phyloP scores from a whole-genome alignment of 2,113 vertebrate species.

The Rhynchopsitta pachyrhyncha region DNA sequence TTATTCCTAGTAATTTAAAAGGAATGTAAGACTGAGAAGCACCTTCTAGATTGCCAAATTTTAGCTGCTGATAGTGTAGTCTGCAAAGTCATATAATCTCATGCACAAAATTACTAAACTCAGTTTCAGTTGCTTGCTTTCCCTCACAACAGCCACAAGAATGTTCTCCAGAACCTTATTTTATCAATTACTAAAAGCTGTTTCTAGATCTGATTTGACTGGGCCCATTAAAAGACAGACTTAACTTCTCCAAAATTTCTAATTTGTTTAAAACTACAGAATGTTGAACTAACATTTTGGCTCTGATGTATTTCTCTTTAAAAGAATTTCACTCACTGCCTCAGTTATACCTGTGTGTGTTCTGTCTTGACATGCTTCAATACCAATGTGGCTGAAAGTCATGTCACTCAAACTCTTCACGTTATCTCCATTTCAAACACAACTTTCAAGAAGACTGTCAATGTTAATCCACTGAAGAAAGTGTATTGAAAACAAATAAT shows the following conservation, averaged over 20 bases:
- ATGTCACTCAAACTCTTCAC: background rate
- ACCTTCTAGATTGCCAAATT: background rate
- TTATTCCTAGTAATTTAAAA: background rate
- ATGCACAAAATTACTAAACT: background rate
- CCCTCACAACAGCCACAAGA: background rate
- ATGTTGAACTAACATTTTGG: background rate
- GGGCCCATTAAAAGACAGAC: background rate
- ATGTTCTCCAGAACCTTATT: background rate
- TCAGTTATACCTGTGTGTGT: background rate
- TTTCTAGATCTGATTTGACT: background rate
- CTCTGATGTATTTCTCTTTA: background rate
- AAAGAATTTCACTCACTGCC: background rate
- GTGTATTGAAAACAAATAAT: background rate
- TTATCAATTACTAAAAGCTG: fast-evolving
- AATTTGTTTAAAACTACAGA: background rate
- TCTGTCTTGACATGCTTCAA: background rate
- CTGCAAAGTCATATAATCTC: background rate
- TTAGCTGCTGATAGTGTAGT: background rate
- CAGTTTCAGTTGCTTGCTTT: background rate
- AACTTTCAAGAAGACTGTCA: background rate
- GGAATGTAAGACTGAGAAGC: background rate
- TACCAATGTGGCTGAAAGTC: background rate
- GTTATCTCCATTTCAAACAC: background rate
- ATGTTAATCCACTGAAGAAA: background rate
- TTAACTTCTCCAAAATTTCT: background rate